phyloP scores from a whole-genome alignment of 2,888 invertebrate species.

The Apamea crenata region DNA sequence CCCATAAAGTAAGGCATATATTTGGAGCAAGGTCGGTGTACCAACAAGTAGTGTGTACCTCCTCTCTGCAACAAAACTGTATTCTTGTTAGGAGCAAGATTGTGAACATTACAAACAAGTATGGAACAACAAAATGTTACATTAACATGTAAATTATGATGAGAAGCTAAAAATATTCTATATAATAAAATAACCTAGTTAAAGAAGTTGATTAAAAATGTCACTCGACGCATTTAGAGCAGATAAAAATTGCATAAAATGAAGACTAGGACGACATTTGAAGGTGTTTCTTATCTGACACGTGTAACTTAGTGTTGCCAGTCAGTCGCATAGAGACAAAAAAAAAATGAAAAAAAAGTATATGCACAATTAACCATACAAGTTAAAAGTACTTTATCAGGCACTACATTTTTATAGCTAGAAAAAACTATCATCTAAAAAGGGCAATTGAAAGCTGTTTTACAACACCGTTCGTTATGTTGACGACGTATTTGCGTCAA shows the following conservation, averaged over 20 bases:
- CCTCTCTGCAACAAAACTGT: not conserved
- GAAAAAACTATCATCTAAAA: slow-evolving; percentile 59
- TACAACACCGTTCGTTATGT: slow-evolving; percentile 74
- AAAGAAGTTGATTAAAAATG: slow-evolving; percentile 46
- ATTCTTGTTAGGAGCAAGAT: slow-evolving; percentile 24
- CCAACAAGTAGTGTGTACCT: slow-evolving; percentile 11
- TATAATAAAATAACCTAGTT: slow-evolving; percentile 35
- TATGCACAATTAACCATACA: slow-evolving; percentile 29
- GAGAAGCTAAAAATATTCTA: slow-evolving; percentile 46
- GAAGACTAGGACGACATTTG: slow-evolving; percentile 15
- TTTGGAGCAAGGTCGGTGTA: slow-evolving; percentile 15
- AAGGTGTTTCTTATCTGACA: slow-evolving; percentile 32
- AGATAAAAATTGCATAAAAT: slow-evolving; percentile 47
- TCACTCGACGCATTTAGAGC: slow-evolving; percentile 21
- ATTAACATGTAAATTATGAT: slow-evolving; percentile 59
- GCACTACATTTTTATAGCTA: slow-evolving; percentile 26
- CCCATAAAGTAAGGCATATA: not conserved
- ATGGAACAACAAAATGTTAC: slow-evolving; percentile 39
- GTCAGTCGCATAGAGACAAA: slow-evolving; percentile 17
- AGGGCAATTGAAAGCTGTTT: slow-evolving; percentile 61
- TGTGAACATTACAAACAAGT: slow-evolving; percentile 27
- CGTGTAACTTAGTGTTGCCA: slow-evolving; percentile 34
- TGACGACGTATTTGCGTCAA: slow-evolving; percentile 71
- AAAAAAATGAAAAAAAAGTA: slow-evolving; percentile 23
- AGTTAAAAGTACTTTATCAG: slow-evolving; percentile 37